Conservation (phyloP, 2,113 vertebrate species). For the Brachirus orientalis region DNA sequence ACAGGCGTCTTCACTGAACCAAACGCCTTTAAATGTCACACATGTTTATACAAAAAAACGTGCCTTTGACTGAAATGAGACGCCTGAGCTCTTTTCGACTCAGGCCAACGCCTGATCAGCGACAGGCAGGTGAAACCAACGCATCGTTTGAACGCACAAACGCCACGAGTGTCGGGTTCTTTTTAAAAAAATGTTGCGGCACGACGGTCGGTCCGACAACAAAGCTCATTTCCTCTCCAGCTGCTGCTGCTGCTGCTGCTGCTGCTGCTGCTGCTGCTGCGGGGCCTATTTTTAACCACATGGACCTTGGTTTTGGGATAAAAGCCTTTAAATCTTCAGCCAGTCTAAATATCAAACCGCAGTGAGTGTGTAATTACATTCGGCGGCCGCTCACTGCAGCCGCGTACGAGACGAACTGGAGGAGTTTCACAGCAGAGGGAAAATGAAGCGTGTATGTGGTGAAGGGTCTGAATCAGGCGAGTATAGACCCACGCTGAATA, state of each 20-base stretch:
- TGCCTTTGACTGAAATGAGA: not conserved
- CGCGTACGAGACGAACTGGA: constrained; percentile 58
- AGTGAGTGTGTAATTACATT: constrained; percentile 73
- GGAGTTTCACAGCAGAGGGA: constrained; percentile 56
- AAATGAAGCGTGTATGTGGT: constrained; percentile 69
- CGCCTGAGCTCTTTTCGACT: constrained; percentile 9
- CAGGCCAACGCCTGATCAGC: not conserved
- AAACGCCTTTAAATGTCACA: too few relatives aligned
- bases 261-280: constrained; percentile 21
- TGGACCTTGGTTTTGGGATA: constrained; percentile 57
- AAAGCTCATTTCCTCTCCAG: constrained; percentile 65
- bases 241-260: constrained; percentile 41
- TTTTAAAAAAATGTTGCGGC: too few relatives aligned
- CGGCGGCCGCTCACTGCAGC: constrained; percentile 53
- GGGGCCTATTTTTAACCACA: constrained; percentile 66
- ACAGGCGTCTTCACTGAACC: not conserved
- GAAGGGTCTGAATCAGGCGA: constrained; percentile 74
- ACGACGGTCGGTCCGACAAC: constrained; percentile 29
- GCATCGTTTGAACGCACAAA: not conserved
- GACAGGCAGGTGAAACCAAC: not conserved
- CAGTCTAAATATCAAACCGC: constrained; percentile 78
- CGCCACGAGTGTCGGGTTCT: not conserved
- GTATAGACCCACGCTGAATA: constrained; percentile 72
- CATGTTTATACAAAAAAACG: not conserved
- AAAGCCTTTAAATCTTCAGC: constrained; percentile 72